These are phyloP conservation scores for Lampris megalopsis DNA, from an alignment of 2,113 vertebrate species.

Conservation along the genomic window DNA sequence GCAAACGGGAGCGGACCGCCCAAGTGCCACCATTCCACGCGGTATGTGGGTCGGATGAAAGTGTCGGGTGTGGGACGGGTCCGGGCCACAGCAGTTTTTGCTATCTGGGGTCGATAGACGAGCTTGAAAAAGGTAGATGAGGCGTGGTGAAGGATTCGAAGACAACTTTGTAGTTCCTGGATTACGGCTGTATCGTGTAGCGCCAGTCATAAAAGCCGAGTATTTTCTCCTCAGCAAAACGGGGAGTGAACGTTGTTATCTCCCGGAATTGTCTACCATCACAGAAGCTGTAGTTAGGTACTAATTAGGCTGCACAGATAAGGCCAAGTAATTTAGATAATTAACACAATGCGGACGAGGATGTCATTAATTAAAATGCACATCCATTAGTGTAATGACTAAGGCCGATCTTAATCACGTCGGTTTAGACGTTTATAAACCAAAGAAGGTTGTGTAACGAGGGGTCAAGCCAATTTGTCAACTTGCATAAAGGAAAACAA, in stretches of 20 bases:
- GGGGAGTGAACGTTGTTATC: conserved; percentile 43
- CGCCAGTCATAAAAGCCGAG: conserved; percentile 18
- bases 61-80: too few relatives aligned
- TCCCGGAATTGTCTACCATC: conserved; percentile 46
- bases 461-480: conserved; percentile 72
- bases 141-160: neutral
- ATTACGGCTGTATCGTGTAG: conserved; percentile 4
- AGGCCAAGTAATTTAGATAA: conserved; percentile 77
- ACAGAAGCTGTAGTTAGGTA: conserved; percentile 59
- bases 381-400: conserved; percentile 83
- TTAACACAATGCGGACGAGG: conserved; percentile 82
- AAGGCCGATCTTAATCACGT: conserved; percentile 71
- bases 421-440: conserved; percentile 71
- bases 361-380: conserved; percentile 81
- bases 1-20: too few relatives aligned
- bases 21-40: too few relatives aligned
- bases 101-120: too few relatives aligned
- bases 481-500: conserved; percentile 33
- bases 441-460: conserved; percentile 49
- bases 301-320: conserved; percentile 75
- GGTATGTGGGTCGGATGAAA: too few relatives aligned
- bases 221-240: conserved; percentile 32
- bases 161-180: neutral
- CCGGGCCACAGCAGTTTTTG: too few relatives aligned
- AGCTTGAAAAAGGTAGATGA: too few relatives aligned